Conservation (phyloP, 2,888 invertebrate genomes). For the Blastobasis adustella region DNA sequence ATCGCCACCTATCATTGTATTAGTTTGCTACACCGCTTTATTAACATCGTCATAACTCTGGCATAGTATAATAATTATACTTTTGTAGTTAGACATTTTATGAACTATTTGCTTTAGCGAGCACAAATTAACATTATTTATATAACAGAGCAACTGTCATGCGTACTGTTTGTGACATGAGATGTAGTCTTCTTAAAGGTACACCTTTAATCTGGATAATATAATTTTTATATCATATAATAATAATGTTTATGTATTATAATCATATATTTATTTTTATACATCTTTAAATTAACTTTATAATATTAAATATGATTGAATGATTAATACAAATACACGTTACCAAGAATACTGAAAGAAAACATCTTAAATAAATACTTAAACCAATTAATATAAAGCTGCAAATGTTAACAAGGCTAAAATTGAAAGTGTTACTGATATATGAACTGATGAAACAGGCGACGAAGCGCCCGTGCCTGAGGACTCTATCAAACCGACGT, state of each 20-base stretch:
- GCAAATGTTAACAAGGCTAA: conserved; percentile 35
- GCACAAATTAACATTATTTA: conserved; percentile 44
- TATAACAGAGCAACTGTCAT: conserved; percentile 67
- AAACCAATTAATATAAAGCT: conserved; percentile 27
- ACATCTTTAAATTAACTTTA: conserved; percentile 57
- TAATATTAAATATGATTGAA: conserved; percentile 32
- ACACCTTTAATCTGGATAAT: conserved; percentile 34
- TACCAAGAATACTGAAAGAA: conserved; percentile 50
- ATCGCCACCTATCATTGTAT: conserved; percentile 23
- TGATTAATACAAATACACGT: conserved; percentile 31
- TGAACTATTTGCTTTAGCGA: conserved; percentile 57
- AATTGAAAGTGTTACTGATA: conserved; percentile 32
- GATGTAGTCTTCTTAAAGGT: conserved; percentile 32
- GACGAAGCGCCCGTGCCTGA: conserved; percentile 96
- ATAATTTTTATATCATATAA: conserved; percentile 23
- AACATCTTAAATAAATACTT: conserved; percentile 64
- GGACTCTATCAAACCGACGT: conserved; percentile 96
- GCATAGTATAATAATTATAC: conserved; percentile 16
- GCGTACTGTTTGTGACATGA: conserved; percentile 62
- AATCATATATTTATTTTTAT: conserved; percentile 42
- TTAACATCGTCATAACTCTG: conserved; percentile 32
- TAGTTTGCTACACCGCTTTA: conserved; percentile 40
- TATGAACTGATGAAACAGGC: conserved; percentile 76
- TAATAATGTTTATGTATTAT: conserved; percentile 39
- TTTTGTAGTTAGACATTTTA: conserved; percentile 41